A percentile compares a stretch with the other conserved stretches of the same genome.
These are phyloP conservation scores for Drosophila atroscutellata DNA, from an alignment of 2,888 invertebrate species.

Conservation along the genomic window DNA sequence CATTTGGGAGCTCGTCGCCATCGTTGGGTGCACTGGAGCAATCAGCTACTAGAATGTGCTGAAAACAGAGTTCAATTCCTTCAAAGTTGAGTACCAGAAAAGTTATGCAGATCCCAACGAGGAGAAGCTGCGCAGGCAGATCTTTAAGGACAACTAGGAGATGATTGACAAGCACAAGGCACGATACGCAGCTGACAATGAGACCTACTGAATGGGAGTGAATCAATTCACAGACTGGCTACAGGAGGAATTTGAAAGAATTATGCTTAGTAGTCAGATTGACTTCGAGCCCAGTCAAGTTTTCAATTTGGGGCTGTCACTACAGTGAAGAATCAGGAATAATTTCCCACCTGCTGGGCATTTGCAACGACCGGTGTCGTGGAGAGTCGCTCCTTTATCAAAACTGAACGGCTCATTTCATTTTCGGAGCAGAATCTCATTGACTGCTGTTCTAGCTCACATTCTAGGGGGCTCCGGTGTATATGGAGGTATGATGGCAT, in stretches of 20 bases:
- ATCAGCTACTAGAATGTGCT: constrained; percentile 7
- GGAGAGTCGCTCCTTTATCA: constrained; percentile 8
- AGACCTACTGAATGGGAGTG: constrained; percentile 88
- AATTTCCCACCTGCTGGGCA: constrained; percentile 20
- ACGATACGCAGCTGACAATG: constrained; percentile 88
- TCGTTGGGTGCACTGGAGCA: constrained; percentile 6
- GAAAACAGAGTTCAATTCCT: constrained; percentile 16
- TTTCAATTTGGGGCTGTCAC: constrained; percentile 19
- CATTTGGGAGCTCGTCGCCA: neutral
- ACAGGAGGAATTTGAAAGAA: constrained; percentile 89
- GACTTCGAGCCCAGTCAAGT: neutral
- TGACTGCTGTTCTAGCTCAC: constrained; percentile 13
- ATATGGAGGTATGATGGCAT: too few relatives aligned
- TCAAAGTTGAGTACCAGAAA: constrained; percentile 87
- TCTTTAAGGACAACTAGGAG: constrained; percentile 93
- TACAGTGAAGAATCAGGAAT: constrained; percentile 4
- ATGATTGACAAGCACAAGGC: constrained; percentile 93
- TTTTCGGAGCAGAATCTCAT: constrained; percentile 29
- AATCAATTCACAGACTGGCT: constrained; percentile 96
- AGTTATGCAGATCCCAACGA: constrained; percentile 89
- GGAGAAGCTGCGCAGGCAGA: constrained; percentile 93
- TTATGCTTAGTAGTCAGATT: constrained; percentile 11
- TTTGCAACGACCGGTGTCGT: constrained; percentile 14
- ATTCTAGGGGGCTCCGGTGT: too few relatives aligned
- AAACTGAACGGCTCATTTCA: neutral